Percentiles rank a stretch among this genome's conserved stretches.
These are phyloP conservation scores for Apis florea DNA, from an alignment of 1,140 invertebrate genomes.

Conservation along the genomic window DNA sequence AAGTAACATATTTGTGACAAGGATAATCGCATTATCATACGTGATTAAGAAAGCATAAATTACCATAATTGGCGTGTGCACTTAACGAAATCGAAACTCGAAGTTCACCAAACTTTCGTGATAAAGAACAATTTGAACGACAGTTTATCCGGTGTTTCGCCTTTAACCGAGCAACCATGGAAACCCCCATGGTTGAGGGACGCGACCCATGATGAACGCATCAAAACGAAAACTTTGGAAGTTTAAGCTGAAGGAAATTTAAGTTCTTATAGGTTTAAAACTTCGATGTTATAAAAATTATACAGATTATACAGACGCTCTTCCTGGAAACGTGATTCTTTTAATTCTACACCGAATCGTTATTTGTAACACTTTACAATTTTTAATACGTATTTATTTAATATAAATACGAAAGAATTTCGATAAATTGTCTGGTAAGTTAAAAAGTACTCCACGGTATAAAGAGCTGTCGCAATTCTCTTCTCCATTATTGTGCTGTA, in stretches of 20 bases:
- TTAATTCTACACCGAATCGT: neutral
- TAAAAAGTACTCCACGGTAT: neutral
- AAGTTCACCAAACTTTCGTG: too few species aligned
- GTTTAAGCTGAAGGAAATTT: neutral
- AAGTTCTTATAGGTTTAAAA: too few species aligned
- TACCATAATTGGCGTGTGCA: neutral
- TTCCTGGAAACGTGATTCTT: neutral
- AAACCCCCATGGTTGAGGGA: neutral
- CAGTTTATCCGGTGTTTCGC: neutral
- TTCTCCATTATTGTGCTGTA: neutral
- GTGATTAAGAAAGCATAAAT: neutral
- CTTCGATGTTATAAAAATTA: neutral
- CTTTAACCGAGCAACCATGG: slow-evolving; percentile 4
- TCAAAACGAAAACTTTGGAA: neutral
- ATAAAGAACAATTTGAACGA: too few species aligned
- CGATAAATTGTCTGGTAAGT: neutral
- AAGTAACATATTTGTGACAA: too few species aligned
- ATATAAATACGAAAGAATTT: neutral
- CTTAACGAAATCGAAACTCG: neutral
- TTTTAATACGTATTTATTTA: neutral
- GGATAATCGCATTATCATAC: too few species aligned
- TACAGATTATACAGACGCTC: neutral
- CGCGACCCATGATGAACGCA: neutral
- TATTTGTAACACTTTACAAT: neutral
- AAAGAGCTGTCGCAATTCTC: neutral